Conservation (phyloP, 2,113 vertebrate species). For the Dasypus novemcinctus region DNA sequence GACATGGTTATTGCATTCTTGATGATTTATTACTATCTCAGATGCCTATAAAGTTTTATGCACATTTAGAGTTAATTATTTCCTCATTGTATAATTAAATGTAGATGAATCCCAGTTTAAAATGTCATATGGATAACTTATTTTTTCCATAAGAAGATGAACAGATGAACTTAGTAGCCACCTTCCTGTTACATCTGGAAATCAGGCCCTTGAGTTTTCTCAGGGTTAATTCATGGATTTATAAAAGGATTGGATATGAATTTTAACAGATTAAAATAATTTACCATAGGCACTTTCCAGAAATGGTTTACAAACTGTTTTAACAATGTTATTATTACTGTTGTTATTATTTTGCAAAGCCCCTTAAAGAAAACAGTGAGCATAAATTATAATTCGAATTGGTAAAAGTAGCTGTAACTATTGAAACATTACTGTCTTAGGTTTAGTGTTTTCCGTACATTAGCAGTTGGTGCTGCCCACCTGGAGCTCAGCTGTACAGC, state of each 20-base stretch:
- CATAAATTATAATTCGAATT: not conserved
- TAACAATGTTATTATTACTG: not conserved
- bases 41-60: not conserved
- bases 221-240: not conserved
- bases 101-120: not conserved
- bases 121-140: not conserved
- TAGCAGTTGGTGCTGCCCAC: no score
- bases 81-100: not conserved
- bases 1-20: not conserved
- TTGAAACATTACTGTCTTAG: not conserved
- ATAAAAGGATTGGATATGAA: not conserved
- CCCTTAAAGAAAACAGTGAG: not conserved
- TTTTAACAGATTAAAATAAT: not conserved
- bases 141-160: not conserved
- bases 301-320: not conserved
- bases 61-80: not conserved
- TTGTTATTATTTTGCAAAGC: not conserved
- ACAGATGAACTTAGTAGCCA: not conserved
- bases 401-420: not conserved
- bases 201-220: not conserved
- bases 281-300: not conserved
- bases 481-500: not conserved
- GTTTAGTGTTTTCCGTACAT: not conserved
- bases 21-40: not conserved
- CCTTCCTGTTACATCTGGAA: not conserved